Conservation (phyloP, 1,140 invertebrate species). For the Coptotermes formosanus region DNA sequence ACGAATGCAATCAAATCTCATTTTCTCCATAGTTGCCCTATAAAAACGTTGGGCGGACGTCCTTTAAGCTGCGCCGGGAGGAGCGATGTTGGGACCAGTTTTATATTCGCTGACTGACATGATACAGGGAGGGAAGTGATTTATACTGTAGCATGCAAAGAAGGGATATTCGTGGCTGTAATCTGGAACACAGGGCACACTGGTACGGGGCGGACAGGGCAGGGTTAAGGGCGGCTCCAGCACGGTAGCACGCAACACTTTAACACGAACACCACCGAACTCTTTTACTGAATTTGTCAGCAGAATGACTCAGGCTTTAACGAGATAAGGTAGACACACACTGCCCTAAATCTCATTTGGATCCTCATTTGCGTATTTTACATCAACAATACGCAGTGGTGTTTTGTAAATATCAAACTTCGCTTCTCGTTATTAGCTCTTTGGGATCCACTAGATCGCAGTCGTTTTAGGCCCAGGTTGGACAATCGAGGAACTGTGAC, state of each 20-base stretch:
- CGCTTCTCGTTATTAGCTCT: too few species aligned
- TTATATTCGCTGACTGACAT: too few species aligned
- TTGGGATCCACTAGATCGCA: too few species aligned
- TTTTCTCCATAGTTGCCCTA: not conserved
- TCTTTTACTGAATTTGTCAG: not conserved
- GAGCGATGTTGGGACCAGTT: too few species aligned
- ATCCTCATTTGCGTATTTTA: too few species aligned
- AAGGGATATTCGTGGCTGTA: conserved; percentile 4
- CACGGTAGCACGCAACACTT: not conserved
- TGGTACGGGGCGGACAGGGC: not conserved
- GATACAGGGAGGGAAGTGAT: not conserved
- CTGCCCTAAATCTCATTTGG: too few species aligned
- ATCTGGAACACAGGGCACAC: not conserved
- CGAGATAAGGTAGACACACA: too few species aligned
- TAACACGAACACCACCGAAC: not conserved
- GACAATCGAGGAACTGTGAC: too few species aligned
- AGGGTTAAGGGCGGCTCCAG: not conserved
- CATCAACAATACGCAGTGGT: too few species aligned
- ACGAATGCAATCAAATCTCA: not conserved
- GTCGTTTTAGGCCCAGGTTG: too few species aligned
- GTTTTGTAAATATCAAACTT: too few species aligned
- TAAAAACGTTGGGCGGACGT: not conserved
- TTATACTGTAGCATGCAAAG: not conserved
- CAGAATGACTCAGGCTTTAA: too few species aligned
- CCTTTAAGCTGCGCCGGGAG: not conserved